Conservation (phyloP, 2,113 vertebrate species). For the crab-eating macaque (Macaca fascicularis) region T2T-MFA8v1.1 NC_088395.1:3899001-3899500, state of each 20-base stretch:
- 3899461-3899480: not conserved
- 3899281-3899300: not conserved
- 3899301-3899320: not conserved
- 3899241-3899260: fast-evolving
- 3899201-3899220: not conserved
- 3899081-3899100: not conserved
- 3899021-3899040: too few species aligned
- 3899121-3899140: not conserved
- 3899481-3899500: not conserved
- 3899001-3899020: too few species aligned
- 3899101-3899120: not conserved
- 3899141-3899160: not conserved
- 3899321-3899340: not conserved
- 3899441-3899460: not conserved
- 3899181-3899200: not conserved
- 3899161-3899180: not conserved
- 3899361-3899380: not conserved
- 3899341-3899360: not conserved
- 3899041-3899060: too few species aligned
- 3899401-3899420: not conserved
- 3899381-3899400: not conserved
- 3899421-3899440: not conserved
- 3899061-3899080: too few species aligned
- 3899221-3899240: not conserved
- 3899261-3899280: not conserved